Percentiles rank a stretch among this genome's conserved stretches.
These are phyloP conservation scores for Zoanthus gigantus DNA, from an alignment of 92 coral and sea anemone genomes.

Conservation along the genomic window DNA sequence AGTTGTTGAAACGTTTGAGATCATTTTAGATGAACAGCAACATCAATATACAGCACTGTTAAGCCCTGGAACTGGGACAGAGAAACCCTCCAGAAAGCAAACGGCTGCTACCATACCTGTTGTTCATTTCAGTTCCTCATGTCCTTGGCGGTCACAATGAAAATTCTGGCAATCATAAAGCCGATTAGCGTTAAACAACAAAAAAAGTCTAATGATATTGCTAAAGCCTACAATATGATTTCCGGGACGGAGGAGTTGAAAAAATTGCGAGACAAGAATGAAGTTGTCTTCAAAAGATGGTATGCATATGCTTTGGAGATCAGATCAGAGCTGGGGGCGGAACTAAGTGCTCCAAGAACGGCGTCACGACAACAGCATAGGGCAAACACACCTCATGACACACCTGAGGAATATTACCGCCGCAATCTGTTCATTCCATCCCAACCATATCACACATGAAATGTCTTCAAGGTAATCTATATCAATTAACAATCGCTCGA, in stretches of 20 bases:
- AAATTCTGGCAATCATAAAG: constrained; percentile 60
- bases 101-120: constrained; percentile 46
- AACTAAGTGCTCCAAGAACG: constrained; percentile 55
- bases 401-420: constrained; percentile 27
- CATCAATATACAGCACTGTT: constrained; percentile 33
- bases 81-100: constrained; percentile 55
- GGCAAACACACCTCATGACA: constrained; percentile 59
- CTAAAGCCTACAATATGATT: constrained; percentile 36
- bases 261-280: constrained; percentile 44
- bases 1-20: constrained; percentile 54
- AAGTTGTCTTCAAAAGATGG: constrained; percentile 51
- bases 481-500: too few relatives aligned
- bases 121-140: constrained; percentile 59
- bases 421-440: too few relatives aligned
- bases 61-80: constrained; percentile 68
- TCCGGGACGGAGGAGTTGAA: constrained; percentile 47
- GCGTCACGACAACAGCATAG: constrained; percentile 54
- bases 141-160: constrained; percentile 52
- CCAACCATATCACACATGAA: too few relatives aligned
- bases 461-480: too few relatives aligned
- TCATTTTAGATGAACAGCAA: constrained; percentile 53
- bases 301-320: constrained; percentile 28
- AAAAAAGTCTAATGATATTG: too few relatives aligned
- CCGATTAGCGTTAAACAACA: constrained; percentile 11
- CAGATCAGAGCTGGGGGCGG: constrained; percentile 41